A percentile compares a stretch with the other conserved stretches of the same genome.
These are phyloP conservation scores for Leucania comma DNA, from an alignment of 2,888 invertebrate species.

Conservation along the genomic window DNA sequence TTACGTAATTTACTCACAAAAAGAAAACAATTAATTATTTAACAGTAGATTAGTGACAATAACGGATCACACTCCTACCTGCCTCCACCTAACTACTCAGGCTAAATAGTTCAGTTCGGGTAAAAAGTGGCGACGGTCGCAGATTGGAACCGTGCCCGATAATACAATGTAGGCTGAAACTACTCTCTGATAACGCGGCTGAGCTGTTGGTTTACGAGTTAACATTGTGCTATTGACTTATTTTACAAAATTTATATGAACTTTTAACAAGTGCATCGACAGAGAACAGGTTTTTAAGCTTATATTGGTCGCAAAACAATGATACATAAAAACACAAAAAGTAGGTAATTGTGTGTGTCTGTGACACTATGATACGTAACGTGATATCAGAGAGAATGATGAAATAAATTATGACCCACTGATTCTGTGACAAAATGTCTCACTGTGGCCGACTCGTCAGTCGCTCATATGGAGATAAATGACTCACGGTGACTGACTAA, in stretches of 20 bases:
- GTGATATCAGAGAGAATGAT: not conserved
- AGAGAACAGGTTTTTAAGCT: not conserved
- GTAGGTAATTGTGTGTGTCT: not conserved
- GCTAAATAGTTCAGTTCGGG: not conserved
- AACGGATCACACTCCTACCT: not conserved
- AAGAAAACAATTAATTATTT: not conserved
- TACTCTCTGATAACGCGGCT: not conserved
- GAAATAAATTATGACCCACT: too few species aligned
- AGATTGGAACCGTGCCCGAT: constrained; percentile 1
- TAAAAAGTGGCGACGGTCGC: not conserved
- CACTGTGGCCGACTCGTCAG: too few species aligned
- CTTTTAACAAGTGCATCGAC: not conserved
- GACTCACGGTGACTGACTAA: not conserved
- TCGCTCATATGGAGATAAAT: too few species aligned
- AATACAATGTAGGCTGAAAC: not conserved
- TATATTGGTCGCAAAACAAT: not conserved
- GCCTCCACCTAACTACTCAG: too few species aligned
- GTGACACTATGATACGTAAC: not conserved
- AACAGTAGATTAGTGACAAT: not conserved
- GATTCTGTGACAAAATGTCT: too few species aligned
- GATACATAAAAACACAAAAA: not conserved
- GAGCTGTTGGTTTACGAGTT: not conserved
- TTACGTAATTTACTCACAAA: too few species aligned
- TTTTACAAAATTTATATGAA: not conserved
- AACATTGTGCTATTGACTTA: not conserved